Conservation (phyloP, 2,797 vertebrate species). For the Alectoris magna region DNA sequence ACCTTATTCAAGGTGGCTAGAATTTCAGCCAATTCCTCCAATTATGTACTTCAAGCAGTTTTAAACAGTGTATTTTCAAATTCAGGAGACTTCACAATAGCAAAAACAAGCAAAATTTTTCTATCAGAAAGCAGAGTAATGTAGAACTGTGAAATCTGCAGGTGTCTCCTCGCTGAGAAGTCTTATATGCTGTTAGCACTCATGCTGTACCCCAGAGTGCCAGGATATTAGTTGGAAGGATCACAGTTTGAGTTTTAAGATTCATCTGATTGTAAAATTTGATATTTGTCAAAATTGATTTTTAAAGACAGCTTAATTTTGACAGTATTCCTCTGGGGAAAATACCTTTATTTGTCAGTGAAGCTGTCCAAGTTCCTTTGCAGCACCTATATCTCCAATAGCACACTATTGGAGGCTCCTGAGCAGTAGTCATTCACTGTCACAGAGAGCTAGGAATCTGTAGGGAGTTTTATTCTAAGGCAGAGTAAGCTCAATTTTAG, state of each 20-base stretch:
- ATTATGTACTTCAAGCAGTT: not conserved
- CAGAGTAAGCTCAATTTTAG: not conserved
- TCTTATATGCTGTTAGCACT: not conserved
- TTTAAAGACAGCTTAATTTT: constrained; percentile 12
- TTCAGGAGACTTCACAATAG: not conserved
- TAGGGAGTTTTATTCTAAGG: not conserved
- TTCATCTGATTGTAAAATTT: not conserved
- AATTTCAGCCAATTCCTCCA: not conserved
- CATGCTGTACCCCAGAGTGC: not conserved
- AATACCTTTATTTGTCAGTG: constrained; percentile 36
- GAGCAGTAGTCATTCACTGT: not conserved
- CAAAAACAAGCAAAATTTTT: not conserved
- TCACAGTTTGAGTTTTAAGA: not conserved
- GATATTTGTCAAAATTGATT: constrained; percentile 25
- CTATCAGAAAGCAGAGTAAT: not conserved
- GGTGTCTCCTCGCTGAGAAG: not conserved
- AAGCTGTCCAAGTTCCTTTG: not conserved
- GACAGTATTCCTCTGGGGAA: constrained; percentile 42
- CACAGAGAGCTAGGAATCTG: not conserved
- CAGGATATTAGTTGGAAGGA: not conserved
- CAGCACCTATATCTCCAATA: not conserved
- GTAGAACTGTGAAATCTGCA: not conserved
- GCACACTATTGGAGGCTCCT: constrained; percentile 24
- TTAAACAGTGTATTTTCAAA: not conserved
- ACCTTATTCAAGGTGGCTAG: not conserved